phyloP scores from a whole-genome alignment of 2,888 invertebrate genomes.

The Tuta absoluta region DNA sequence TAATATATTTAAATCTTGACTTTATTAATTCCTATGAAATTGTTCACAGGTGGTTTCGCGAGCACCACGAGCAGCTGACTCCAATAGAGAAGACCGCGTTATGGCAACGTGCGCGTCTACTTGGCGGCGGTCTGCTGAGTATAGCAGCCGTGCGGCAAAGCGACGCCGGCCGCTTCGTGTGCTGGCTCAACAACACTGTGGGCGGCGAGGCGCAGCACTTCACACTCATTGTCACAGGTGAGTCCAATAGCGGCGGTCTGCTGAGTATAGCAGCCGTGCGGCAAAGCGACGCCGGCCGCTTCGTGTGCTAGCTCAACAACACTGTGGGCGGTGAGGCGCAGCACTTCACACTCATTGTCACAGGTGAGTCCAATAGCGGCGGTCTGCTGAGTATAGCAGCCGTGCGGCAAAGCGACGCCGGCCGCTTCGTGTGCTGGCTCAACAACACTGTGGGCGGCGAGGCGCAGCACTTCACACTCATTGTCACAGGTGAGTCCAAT shows the following conservation, averaged over 20 bases:
- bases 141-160: constrained; percentile 86
- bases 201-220: constrained; percentile 91
- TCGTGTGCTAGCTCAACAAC: constrained; percentile 95
- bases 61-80: constrained; percentile 85
- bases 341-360: constrained; percentile 88
- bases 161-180: constrained; percentile 93
- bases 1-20: not conserved
- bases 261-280: constrained; percentile 83
- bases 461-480: constrained; percentile 87
- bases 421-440: constrained; percentile 93
- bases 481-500: constrained; percentile 84
- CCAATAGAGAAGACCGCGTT: constrained; percentile 83
- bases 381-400: constrained; percentile 80
- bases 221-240: constrained; percentile 88
- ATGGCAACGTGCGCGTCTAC: constrained; percentile 56
- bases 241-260: constrained; percentile 50
- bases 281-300: constrained; percentile 91
- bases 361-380: constrained; percentile 77
- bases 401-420: constrained; percentile 89
- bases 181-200: constrained; percentile 94
- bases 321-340: constrained; percentile 91
- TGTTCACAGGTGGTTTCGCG: constrained; percentile 85
- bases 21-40: not conserved
- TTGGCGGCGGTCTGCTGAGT: constrained; percentile 82
- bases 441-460: constrained; percentile 94